phyloP scores from a whole-genome alignment of 2,888 invertebrate species.

The Ormyrus rosae region DNA sequence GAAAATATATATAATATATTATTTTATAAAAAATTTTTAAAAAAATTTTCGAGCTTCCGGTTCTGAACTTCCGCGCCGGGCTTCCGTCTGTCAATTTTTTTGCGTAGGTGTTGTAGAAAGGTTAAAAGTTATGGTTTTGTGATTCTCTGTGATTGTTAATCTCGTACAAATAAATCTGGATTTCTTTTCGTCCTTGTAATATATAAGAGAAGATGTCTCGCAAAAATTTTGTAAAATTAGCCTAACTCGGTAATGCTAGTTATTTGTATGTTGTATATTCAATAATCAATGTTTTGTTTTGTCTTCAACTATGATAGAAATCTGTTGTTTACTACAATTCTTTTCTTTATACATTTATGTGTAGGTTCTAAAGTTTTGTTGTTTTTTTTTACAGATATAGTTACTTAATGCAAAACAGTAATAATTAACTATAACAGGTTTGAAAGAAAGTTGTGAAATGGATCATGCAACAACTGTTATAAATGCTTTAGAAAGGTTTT shows the following conservation, averaged over 20 bases:
- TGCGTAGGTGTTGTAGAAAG: slow-evolving; percentile 10
- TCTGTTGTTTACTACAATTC: background rate
- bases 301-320: background rate
- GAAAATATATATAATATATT: background rate
- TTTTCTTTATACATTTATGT: background rate
- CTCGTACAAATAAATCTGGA: slow-evolving; percentile 1
- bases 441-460: slow-evolving; percentile 38
- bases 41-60: slow-evolving; percentile 17
- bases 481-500: slow-evolving; percentile 76
- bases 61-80: slow-evolving; percentile 9
- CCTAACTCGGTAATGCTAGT: slow-evolving; percentile 1
- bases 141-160: background rate
- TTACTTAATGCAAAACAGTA: background rate
- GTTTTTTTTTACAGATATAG: slow-evolving; percentile 25
- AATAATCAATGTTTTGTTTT: background rate
- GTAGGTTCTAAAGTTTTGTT: too few relatives aligned
- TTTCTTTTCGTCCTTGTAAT: slow-evolving; percentile 13
- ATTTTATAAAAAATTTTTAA: slow-evolving; percentile 33
- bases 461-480: slow-evolving; percentile 67
- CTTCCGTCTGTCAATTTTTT: slow-evolving; percentile 12
- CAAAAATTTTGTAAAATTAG: slow-evolving; percentile 12
- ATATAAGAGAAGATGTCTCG: slow-evolving; percentile 11
- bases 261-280: background rate
- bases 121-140: background rate
- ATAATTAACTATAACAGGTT: slow-evolving; percentile 25